These are phyloP conservation scores for Drosophila fulvimacula DNA, from an alignment of 2,888 invertebrate species.

Conservation along the genomic window DNA sequence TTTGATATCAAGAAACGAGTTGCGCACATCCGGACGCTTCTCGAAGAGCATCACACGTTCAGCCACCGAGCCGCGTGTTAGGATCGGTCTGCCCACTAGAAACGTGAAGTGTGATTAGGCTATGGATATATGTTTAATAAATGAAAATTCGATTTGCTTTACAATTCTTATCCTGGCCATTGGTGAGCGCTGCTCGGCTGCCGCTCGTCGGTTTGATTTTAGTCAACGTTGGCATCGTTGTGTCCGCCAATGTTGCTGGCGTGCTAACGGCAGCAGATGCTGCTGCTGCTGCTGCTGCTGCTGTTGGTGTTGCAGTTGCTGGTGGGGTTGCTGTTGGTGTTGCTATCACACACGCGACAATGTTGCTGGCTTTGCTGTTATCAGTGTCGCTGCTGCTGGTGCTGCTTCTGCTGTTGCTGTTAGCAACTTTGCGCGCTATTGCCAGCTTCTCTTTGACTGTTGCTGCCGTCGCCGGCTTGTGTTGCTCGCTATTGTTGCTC, in stretches of 20 bases:
- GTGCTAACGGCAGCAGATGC: conserved; percentile 47
- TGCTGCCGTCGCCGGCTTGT: conserved; percentile 54
- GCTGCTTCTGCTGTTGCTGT: conserved; percentile 36
- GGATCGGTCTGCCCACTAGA: conserved; percentile 91
- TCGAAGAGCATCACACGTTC: conserved; percentile 96
- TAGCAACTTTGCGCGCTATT: conserved; percentile 43
- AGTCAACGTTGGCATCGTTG: conserved; percentile 83
- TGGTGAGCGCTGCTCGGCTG: conserved; percentile 86
- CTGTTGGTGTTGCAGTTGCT: conserved; percentile 56
- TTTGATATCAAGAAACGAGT: conserved; percentile 86
- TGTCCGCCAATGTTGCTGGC: conserved; percentile 69
- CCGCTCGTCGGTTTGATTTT: conserved; percentile 85
- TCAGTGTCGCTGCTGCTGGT: conserved; percentile 36
- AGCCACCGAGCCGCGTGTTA: conserved; percentile 95
- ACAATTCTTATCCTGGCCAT: conserved; percentile 83
- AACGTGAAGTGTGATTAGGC: conserved; percentile 6
- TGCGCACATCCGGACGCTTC: conserved; percentile 91
- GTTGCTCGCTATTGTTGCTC: conserved; percentile 46
- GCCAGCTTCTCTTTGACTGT: conserved; percentile 58
- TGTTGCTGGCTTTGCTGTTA: conserved; percentile 47
- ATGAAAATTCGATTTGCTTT: conserved; percentile 37
- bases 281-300: conserved; percentile 26
- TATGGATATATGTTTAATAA: conserved; percentile 20
- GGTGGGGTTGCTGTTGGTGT: conserved; percentile 26
- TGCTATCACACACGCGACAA: conserved; percentile 41